Conservation (phyloP, 2,888 invertebrate genomes). For the Heliothis peltigera region DNA sequence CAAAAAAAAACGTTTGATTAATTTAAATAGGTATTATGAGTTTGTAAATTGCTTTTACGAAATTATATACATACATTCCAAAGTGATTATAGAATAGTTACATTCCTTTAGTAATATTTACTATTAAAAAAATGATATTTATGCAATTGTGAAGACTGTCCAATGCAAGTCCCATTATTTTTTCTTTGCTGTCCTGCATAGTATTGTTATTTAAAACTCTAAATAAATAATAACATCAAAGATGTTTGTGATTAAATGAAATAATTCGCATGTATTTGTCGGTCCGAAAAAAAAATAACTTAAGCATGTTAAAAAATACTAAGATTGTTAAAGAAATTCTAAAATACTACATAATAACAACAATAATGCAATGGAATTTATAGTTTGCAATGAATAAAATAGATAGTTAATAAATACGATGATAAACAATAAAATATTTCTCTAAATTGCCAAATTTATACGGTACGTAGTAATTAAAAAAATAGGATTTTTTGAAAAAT, state of each 20-base stretch:
- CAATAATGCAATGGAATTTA: slow-evolving; percentile 86
- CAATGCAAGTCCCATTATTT: slow-evolving; percentile 20
- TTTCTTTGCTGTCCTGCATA: slow-evolving; percentile 33
- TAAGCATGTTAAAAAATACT: slow-evolving; percentile 55
- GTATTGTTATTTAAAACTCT: slow-evolving; percentile 32
- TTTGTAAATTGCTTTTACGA: slow-evolving; percentile 28
- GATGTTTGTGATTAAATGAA: slow-evolving; percentile 53
- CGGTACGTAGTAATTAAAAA: slow-evolving; percentile 81
- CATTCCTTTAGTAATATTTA: slow-evolving; percentile 44
- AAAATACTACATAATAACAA: slow-evolving; percentile 66
- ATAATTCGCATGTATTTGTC: slow-evolving; percentile 54
- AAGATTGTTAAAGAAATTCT: slow-evolving; percentile 60
- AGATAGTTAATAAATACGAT: slow-evolving; percentile 78
- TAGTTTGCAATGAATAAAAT: slow-evolving; percentile 78
- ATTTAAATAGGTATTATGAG: slow-evolving; percentile 16
- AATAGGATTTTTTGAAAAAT: slow-evolving; percentile 82
- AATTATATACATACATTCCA: slow-evolving; percentile 51
- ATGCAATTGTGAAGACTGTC: slow-evolving; percentile 48
- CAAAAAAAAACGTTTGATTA: slow-evolving; percentile 2
- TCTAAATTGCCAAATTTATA: slow-evolving; percentile 85
- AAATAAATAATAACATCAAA: slow-evolving; percentile 29
- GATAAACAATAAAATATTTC: slow-evolving; percentile 81
- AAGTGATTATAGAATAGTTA: slow-evolving; percentile 30
- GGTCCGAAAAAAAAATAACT: slow-evolving; percentile 59
- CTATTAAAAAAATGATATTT: slow-evolving; percentile 13